Evolutionary conservation across 1,140 invertebrate species (phyloP), one percentile per base, ranked within the genome.

Genomic region (Telenomus remus): DNA sequence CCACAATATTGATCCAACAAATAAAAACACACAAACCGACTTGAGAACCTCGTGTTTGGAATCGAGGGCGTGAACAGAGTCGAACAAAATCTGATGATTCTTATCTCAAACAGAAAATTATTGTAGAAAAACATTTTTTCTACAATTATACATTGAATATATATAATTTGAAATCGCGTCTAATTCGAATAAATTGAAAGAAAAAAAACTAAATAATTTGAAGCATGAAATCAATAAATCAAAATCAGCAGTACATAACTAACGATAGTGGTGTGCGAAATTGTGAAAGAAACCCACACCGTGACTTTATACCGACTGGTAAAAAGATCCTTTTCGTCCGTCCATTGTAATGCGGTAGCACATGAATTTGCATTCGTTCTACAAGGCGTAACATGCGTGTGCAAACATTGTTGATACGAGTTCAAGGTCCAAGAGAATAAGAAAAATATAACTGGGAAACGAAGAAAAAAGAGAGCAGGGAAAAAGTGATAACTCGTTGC

Each of bases 401-500:
- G 33, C 46, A 63, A 56, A 71, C 68, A 76, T 57, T 66, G 72
- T 60, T 74, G 76, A 64, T 59, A 53, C 49, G 55, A 78, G 81
- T 82, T 83, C 81, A 82, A 83, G 81, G 82, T 76, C 79, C 64
- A 78, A 46, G 37, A 9, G 2, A 39, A 8, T 35, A 15, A 44
- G 33, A 37, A 19, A 34, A 43, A 55, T 39, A n/a, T 34, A 49
- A 61, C 43, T 49, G 10, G 0, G n/a, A 9, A 51, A 14, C 7
- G 15, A 55, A 43, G n/a, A n/a, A n/a, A n/a, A n/a, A n/a, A n/a
- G n/a, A n/a, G n/a, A n/a, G n/a, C n/a, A n/a, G n/a, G n/a, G n/a
- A n/a, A 44, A 50, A 63, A 44, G 11, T 2, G 49, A 47, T 44
- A 37, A 16, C 33, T 39, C 51, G 53, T 57, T 82, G 47, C 75